Evolutionary conservation across 2,888 invertebrate genomes (phyloP).

Genomic region (Apeira syringaria): DNA sequence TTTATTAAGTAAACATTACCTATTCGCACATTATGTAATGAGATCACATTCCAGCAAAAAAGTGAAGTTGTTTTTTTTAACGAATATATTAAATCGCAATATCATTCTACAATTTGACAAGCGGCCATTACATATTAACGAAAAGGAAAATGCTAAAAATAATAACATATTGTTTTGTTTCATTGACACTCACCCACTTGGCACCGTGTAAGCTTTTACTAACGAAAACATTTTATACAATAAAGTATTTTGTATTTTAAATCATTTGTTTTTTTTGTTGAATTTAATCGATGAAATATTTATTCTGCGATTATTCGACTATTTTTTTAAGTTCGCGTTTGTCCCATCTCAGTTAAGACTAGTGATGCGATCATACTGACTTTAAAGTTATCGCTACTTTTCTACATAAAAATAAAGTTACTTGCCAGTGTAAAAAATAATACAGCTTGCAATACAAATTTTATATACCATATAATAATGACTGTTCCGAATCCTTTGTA

Average conservation of each 20-base stretch:
- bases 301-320: slow-evolving; percentile 23
- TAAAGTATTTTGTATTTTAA: slow-evolving; percentile 28
- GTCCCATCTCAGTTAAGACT: slow-evolving; percentile 1
- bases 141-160: slow-evolving; percentile 37
- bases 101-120: slow-evolving; percentile 13
- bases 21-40: no score
- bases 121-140: slow-evolving; percentile 14
- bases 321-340: slow-evolving; percentile 1
- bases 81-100: neutral
- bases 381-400: no score
- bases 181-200: slow-evolving; percentile 78
- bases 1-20: no score
- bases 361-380: no score
- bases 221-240: slow-evolving; percentile 41
- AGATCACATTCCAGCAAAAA: no score
- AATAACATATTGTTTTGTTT: slow-evolving; percentile 45
- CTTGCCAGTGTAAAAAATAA: no score
- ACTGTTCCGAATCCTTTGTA: no score
- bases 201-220: slow-evolving; percentile 54
- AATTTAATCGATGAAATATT: slow-evolving; percentile 28
- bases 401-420: no score
- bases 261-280: slow-evolving; percentile 29
- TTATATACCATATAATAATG: no score
- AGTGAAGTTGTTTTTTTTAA: no score
- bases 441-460: no score